Percentiles rank a stretch among this genome's conserved stretches.
These are phyloP conservation scores for Ptilodon capucinus DNA, from an alignment of 2,888 invertebrate genomes.

Conservation along the genomic window DNA sequence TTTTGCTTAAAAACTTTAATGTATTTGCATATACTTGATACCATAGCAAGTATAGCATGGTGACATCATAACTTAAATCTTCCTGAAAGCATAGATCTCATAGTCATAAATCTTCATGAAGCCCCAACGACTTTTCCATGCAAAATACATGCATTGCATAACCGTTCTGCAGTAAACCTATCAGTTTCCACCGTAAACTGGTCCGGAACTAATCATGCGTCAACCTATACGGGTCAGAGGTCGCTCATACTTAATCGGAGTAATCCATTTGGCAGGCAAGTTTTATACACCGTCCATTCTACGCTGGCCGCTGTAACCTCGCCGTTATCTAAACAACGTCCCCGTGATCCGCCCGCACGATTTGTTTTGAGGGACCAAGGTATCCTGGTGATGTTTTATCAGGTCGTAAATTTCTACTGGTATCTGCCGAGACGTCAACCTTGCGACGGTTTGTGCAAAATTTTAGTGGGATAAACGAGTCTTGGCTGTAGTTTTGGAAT, in stretches of 20 bases:
- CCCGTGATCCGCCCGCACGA: constrained; percentile 27
- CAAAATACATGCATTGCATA: constrained; percentile 23
- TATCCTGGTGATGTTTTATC: constrained; percentile 67
- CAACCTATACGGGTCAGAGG: constrained; percentile 68
- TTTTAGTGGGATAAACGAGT: constrained; percentile 50
- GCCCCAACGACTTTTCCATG: constrained; percentile 4
- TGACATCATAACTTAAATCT: neutral
- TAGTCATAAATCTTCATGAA: constrained; percentile 4
- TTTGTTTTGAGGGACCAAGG: constrained; percentile 52
- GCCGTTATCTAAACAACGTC: constrained; percentile 19
- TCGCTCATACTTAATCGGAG: constrained; percentile 72
- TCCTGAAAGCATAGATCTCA: constrained; percentile 15
- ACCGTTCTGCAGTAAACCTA: constrained; percentile 18
- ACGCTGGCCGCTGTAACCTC: constrained; percentile 44
- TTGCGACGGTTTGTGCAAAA: constrained; percentile 61
- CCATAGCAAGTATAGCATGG: no score
- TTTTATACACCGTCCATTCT: constrained; percentile 58
- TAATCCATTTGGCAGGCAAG: constrained; percentile 76
- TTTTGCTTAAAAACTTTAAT: no score
- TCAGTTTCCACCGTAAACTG: constrained; percentile 33
- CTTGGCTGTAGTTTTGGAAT: constrained; percentile 31
- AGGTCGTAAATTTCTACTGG: constrained; percentile 74
- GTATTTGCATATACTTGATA: no score
- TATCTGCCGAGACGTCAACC: constrained; percentile 70
- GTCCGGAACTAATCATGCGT: constrained; percentile 62